Evolutionary conservation across 53 echinoderm and acorn worm species (phyloP), one percentile per base, ranked within the genome.

Genomic region (Echinometra lucunter): DNA sequence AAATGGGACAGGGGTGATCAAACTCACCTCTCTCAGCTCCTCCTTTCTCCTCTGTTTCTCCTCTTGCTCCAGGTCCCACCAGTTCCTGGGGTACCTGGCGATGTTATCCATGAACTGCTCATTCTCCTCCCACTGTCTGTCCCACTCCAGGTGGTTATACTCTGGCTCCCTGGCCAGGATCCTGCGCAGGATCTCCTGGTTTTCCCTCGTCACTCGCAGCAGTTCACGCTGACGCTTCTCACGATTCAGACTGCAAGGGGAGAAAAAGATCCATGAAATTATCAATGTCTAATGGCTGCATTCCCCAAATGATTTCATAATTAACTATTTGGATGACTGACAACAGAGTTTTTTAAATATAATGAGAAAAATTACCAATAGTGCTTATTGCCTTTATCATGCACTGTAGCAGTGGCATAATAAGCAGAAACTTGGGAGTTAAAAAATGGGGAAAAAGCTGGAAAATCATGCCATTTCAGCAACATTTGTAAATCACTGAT

Each of bases 111-210:
- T 99, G 63, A 99, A 99, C 30, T 94, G 91, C 40, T 99, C 99
- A 56, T 99, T 99, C 66, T 99, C 99, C 75, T 99, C 98, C 99
- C 99, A 99, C 80, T 99, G 96, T 44, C 95, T 92, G 23, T 98
- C 95, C 99, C 99, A 99, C 82, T 97, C 92, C 37, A 96, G 96
- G 57, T 98, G 99, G 94, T 99, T 99, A 93, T 98, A 98, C 90
- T 99, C 99, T 12, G 99, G 99, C 45, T 99, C 99, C 55, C 99
- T 93, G 88, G 99, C 99, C 42, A 99, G 94, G 91, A 99, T 99
- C 55, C 99, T 91, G 45, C 95, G 95, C 75, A 99, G 89, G 58
- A 99, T 99, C 95, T 98, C 99, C 90, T 99, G 99, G 95, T 99
- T 99, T 91, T 99, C 99, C 37, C 95, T 91, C 12, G 99, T 99